Evolutionary conservation across 2,797 vertebrate species (phyloP), one percentile per base, ranked within the genome.

Genomic region (Cynopterus sphinx): DNA sequence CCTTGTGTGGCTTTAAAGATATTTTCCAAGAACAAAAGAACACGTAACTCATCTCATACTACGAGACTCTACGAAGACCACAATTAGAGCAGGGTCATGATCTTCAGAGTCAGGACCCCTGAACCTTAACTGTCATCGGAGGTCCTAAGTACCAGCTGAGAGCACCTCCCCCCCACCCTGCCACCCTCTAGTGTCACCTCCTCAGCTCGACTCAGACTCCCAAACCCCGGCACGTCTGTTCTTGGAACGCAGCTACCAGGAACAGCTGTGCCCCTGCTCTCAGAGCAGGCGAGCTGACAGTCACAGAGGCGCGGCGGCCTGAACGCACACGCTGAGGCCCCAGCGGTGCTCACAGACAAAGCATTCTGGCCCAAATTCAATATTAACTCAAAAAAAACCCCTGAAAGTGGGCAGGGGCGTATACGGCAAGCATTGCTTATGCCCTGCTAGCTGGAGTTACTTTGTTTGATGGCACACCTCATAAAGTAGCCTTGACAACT

Each of bases 241-340:
- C 90, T 89, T 87, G 83, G 91, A 74, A 39, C 17, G 16, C 0
- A 53, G 89, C 91, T 88, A 63, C 59, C 19, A 9, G 4, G 93
- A 96, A 87, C 91, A 97, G 96, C 94, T 93, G 94, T 71, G 74
- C 85, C 74, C 83, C 68, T 9, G 10, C 41, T 16, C 53, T 43
- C 63, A 68, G 39, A 57, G 68, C 33, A 87, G 67, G 94, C 93
- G 71, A 0, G 26, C 74, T 21, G 26, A 36, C 75, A 33, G 51
- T n/a, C 79, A 31, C 26, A 33, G 70, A 57, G 28, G 43, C 43
- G n/a, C 4, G n/a, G 24, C 1, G 79, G 87, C 83, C 65, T 43
- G 70, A 65, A n/a, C 43, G 33, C 31, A 26, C 57, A 70, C 77
- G 71, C 84, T 51, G 49, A 89, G 89, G 70, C 77, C 68, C 43